Conservation (phyloP, 2,113 vertebrate species). For the Pedionomus torquatus region DNA sequence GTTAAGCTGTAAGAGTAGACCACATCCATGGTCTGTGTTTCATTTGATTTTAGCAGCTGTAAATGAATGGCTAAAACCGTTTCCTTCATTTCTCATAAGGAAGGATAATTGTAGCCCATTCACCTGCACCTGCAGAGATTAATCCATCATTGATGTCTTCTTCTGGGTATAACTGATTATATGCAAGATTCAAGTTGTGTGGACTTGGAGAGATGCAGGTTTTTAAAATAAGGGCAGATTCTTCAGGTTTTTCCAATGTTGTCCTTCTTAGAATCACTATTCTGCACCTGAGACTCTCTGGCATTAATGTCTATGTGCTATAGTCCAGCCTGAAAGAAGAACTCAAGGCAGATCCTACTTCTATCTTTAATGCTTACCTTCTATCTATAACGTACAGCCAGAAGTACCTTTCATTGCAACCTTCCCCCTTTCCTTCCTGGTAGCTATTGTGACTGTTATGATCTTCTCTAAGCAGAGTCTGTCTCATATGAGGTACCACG, state of each 20-base stretch:
- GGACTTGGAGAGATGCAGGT: background rate
- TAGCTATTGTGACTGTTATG: background rate
- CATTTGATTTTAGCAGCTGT: background rate
- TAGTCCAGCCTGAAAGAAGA: background rate
- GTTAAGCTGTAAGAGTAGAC: background rate
- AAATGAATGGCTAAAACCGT: background rate
- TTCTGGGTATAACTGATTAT: background rate
- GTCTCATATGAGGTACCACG: background rate
- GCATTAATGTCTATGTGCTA: background rate
- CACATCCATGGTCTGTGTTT: background rate
- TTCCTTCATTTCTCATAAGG: background rate
- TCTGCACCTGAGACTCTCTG: background rate
- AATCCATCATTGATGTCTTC: background rate
- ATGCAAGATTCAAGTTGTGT: background rate
- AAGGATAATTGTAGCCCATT: background rate
- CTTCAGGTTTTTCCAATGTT: background rate
- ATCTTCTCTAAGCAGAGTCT: background rate
- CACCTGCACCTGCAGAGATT: background rate
- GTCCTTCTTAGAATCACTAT: background rate
- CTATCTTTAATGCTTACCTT: background rate
- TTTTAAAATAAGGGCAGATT: background rate
- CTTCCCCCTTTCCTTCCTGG: background rate
- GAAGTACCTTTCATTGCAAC: background rate
- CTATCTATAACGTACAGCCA: background rate
- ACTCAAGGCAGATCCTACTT: background rate